Base-by-base conservation (phyloP, 2,797 vertebrate species). In the Nasua narica region DNA sequence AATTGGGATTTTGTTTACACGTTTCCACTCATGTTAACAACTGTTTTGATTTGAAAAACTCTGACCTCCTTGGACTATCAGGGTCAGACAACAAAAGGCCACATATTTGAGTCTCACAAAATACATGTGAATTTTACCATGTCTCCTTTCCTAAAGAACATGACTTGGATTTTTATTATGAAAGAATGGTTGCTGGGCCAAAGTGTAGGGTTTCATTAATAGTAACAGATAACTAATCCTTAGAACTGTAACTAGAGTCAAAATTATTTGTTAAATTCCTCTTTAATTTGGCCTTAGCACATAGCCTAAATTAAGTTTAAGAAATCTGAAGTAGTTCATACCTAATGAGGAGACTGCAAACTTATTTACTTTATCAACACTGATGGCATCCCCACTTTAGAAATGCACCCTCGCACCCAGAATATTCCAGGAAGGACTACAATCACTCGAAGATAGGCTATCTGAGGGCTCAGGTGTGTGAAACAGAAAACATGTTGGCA, bases 1-100 rank as follows among this genome's bases (percentile, higher is more conserved):
- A 92, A 97, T 81, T 92, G 92, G 88, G 72, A 91, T 95, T 96
- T 96, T 94, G 83, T 92, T 81, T 94, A 82, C 15, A 89, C n/a
- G 50, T 88, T 35, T 86, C 13, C 29, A 60, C 72, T 91, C 76
- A 91, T 81, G 90, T 87, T 89, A 94, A 85, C 91, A 54, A 96
- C 62, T 90, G 65, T n/a, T 94, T 86, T 88, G 62, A 96, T 88
- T 84, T 85, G 35, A 96, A 60, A 62, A 92, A 72, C 46, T 67
- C 14, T 27, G 37, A 79, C 56, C 27, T 94, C 70, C 29, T 52
- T 88, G 62, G 32, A 79, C 60, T 35, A 5, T 43, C 65, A 70
- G 37, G 48, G 5, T 4, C 58, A 92, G 65, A 76, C 5, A 91
- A 25, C 52, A 40, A 82, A 93, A 97, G 58, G n/a, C n/a, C 16